Conservation (phyloP, 2,888 invertebrate genomes). For the Diarsia mendica region DNA sequence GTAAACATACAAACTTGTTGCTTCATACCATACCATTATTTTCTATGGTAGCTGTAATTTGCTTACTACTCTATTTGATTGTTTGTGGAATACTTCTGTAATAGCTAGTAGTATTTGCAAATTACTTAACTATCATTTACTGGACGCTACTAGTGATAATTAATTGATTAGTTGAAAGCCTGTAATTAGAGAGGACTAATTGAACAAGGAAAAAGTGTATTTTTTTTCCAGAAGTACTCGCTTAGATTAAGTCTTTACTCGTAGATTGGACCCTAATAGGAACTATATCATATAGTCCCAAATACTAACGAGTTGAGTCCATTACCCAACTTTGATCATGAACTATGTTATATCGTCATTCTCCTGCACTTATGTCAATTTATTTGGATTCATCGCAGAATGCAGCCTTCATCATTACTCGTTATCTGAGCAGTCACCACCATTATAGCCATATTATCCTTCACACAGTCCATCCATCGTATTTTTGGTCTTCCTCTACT, state of each 20-base stretch:
- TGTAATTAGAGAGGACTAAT: not conserved
- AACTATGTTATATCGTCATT: too few species aligned
- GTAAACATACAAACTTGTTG: constrained; percentile 31
- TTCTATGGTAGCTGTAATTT: constrained; percentile 15
- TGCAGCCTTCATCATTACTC: too few species aligned
- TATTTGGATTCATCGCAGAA: too few species aligned
- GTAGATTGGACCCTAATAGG: not conserved
- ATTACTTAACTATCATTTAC: constrained; percentile 20
- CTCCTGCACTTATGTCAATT: too few species aligned
- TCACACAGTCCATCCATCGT: too few species aligned
- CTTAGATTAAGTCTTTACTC: not conserved
- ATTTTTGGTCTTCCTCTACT: too few species aligned
- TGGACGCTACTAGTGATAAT: not conserved
- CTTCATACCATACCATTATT: not conserved
- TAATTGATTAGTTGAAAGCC: constrained; percentile 3
- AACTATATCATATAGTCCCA: too few species aligned
- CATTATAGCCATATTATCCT: too few species aligned
- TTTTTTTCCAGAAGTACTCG: not conserved
- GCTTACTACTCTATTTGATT: constrained; percentile 31
- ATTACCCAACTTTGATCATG: too few species aligned
- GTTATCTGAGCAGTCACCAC: too few species aligned
- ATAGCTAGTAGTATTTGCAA: constrained; percentile 3
- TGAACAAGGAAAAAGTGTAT: not conserved
- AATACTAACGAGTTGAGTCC: too few species aligned
- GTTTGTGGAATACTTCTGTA: constrained; percentile 10